Base-by-base conservation (phyloP, 2,888 invertebrate genomes). In the Drosophila imparisetae region DNA sequence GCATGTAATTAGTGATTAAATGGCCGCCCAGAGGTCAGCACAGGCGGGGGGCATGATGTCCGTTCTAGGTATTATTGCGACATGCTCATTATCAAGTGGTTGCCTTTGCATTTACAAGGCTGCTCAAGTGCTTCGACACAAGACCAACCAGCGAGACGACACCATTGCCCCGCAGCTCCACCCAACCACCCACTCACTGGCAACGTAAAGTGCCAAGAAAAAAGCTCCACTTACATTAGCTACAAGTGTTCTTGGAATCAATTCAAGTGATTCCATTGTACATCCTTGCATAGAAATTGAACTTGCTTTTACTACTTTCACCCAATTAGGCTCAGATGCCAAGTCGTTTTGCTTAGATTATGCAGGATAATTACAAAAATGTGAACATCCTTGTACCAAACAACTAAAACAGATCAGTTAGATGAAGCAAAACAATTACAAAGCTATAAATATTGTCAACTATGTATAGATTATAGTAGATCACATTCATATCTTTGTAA, bases 1-100 rank as follows among this genome's bases (percentile, higher is more conserved):
- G 86, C 87, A 87, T 82, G 80, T 87, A 87, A 87, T 87, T 87
- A 87, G 86, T 87, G 89, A 84, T 87, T 90, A 90, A 90, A 86
- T 87, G 78, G 76, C 75, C 80, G 89, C 86, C 87, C 86, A 81
- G 71, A 85, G 86, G 86, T 87, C 80, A 90, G 66, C 63, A 13
- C 62, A 71, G 59, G 60, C 50, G 63, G 69, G 34, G 40, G 75
- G 64, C 53, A 67, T 64, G 66, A 45, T 58, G 53, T 58, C 60
- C 76, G 65, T 57, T 61, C 42, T 59, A 45, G 75, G 66, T 66
- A 72, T 71, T 69, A 81, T 71, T 67, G 86, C 76, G 73, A 76
- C 82, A 86, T 72, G 73, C 89, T 84, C 82, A 84, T 89, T 84
- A 84, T 75, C 87, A 84, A 84, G 85, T 86, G 83, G 81, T 73